Evolutionary conservation across 2,113 vertebrate species (phyloP), one percentile per base, ranked within the genome.

Genomic region (Laticauda laticaudata): DNA sequence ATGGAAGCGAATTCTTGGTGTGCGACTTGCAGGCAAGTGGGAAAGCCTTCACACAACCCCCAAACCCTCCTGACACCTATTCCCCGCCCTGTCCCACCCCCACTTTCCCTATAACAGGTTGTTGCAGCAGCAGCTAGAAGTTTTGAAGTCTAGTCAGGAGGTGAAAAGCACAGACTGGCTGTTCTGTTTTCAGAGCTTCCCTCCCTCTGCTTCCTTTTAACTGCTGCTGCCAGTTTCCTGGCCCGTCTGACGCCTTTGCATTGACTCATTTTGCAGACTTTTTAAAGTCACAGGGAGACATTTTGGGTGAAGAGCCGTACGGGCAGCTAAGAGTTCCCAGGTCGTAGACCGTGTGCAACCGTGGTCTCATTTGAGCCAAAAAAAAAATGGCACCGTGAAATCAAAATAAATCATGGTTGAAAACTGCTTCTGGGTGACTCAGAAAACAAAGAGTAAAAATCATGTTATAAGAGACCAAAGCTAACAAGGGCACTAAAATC

Each of bases 151-250:
- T 98, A 98, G 98, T 98, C 98, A 98, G 98, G 97, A 99, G 98
- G 98, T 98, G 98, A 98, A 97, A 97, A 98, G 98, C 98, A 98
- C 98, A 98, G 98, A 98, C 98, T 98, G 98, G 98, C 98, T 99
- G 98, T 97, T 97, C 97, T 93, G 94, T 94, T 95, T 97, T 96
- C 95, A 87, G 92, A n/a, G 29, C 95, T 85, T 86, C 96, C 93
- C 95, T 95, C 94, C 92, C 96, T 94, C 96, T 95, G 94, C 92
- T 95, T 94, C 95, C 96, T 96, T 98, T n/a, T 12, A 5, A 9
- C 24, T 23, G 7, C 59, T 7, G 21, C 56, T 92, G 88, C 94
- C 94, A 92, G 94, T 48, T 26, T 94, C 91, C 86, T 92, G 97
- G 97, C 97, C 97, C 97, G 97, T 97, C 97, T 98, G 95, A 98